Base-by-base conservation (phyloP, 2,888 invertebrate genomes). In the Apomyelois bistriatella region DNA sequence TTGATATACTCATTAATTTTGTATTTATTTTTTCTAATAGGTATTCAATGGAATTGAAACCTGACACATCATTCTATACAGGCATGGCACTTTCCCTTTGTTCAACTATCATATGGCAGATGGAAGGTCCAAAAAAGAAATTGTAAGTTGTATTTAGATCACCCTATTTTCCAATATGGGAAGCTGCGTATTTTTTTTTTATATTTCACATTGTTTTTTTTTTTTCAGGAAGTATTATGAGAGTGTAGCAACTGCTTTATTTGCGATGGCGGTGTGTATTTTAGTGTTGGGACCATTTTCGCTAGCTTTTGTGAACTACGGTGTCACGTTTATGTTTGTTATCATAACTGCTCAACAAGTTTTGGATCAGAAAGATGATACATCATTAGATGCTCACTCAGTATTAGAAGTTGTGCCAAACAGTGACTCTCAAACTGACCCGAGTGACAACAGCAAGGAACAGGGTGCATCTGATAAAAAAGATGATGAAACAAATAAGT, bases 81-180 rank as follows among this genome's bases (percentile, higher is more conserved):
- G 93, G 92, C 16, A 61, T 94, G 4, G 68, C 93, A 1, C 83
- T 94, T 66, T 89, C 94, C 48, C 64, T 82, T 1, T 93, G 93
- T 66, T 92, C 94, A 0, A 88, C 91, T 9, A 78, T 92, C 48
- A 74, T 95, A 43, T 94, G 95, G 93, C 94, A 95, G 70, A 79
- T 93, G 50, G 91, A 92, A 22, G 91, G 92, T 1, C 95, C 95
- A 0, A 92, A 90, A 66, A 82, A 76, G 57, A 91, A 93, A 67
- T 83, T 93, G 94, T 94, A 86, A 92, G 93, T 88, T 32, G 10
- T 30, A 53, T 42, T 35, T 28, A 37, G 22, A 30, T 48, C 51
- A 22, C 22, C n/a, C n/a, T n/a, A n/a, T n/a, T n/a, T n/a, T n/a
- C n/a, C n/a, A 22, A 22, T 3, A 5, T 22, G 22, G 22, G 2